A percentile compares a stretch with the other conserved stretches of the same genome.
These are phyloP conservation scores for Periophthalmodon schlosseri DNA, from an alignment of 2,113 vertebrate species.

Conservation along the genomic window DNA sequence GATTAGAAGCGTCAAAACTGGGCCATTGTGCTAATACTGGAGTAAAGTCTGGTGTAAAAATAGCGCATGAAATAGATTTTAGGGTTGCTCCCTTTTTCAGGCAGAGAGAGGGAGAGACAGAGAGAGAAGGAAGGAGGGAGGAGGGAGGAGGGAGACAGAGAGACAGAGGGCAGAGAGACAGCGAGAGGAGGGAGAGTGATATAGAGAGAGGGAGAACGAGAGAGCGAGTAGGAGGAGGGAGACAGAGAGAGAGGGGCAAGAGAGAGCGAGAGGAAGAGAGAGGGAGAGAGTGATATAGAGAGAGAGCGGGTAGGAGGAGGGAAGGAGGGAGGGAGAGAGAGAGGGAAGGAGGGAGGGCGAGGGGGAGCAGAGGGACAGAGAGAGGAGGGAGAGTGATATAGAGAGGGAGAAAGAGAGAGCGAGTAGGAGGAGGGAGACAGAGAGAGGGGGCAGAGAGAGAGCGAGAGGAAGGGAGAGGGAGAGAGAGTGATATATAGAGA, in stretches of 20 bases:
- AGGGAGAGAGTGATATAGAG: not conserved
- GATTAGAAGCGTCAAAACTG: conserved; percentile 64
- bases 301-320: not conserved
- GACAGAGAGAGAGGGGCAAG: not conserved
- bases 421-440: not conserved
- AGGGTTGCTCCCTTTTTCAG: conserved; percentile 72
- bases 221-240: not conserved
- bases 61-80: conserved; percentile 82
- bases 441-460: not conserved
- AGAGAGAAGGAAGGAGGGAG: not conserved
- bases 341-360: not conserved
- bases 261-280: not conserved
- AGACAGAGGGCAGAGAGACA: not conserved
- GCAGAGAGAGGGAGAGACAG: conserved; percentile 35
- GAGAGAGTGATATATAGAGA: not conserved
- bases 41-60: conserved; percentile 75
- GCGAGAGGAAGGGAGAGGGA: not conserved
- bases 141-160: not conserved
- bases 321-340: conserved; percentile 20
- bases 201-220: not conserved
- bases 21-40: conserved; percentile 80
- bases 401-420: not conserved
- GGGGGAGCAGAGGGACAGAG: too few species aligned
- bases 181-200: not conserved
- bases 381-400: not conserved